Conservation (phyloP, 2,888 invertebrate genomes). For the Thereva nobilitata region DNA sequence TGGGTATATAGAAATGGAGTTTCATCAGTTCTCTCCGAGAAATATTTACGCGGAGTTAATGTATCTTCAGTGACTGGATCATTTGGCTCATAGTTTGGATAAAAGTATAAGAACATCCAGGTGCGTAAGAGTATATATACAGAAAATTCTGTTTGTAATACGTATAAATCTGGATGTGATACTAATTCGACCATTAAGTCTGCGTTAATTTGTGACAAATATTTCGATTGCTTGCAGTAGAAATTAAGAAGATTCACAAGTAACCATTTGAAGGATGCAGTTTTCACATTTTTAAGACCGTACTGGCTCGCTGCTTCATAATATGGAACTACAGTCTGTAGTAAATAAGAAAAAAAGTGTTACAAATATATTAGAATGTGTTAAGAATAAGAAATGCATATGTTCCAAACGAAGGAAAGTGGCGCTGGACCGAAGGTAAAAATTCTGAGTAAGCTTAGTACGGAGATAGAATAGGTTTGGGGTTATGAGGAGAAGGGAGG, state of each 20-base stretch:
- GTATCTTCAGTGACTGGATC: background rate
- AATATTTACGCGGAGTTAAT: constrained; percentile 51
- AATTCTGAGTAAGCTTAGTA: too few relatives aligned
- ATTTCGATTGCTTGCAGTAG: constrained; percentile 62
- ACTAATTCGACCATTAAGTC: constrained; percentile 69
- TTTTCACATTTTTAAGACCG: constrained; percentile 66
- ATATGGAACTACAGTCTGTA: constrained; percentile 69
- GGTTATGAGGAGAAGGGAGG: too few relatives aligned
- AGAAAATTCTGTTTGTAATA: constrained; percentile 79
- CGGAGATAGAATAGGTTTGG: too few relatives aligned
- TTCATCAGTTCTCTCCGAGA: constrained; percentile 52
- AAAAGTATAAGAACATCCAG: constrained; percentile 67
- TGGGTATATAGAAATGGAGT: constrained; percentile 64
- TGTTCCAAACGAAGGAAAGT: too few relatives aligned
- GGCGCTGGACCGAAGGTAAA: too few relatives aligned
- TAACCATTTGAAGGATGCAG: constrained; percentile 70
- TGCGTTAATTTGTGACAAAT: constrained; percentile 66
- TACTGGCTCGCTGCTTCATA: constrained; percentile 71
- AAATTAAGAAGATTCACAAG: constrained; percentile 69
- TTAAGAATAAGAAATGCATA: too few relatives aligned
- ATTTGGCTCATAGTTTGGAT: constrained; percentile 51
- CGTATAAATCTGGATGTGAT: constrained; percentile 68
- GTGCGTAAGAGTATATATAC: constrained; percentile 71
- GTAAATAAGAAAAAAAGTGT: constrained; percentile 37
- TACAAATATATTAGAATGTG: background rate